These are phyloP conservation scores for Centrocercus urophasianus DNA, from an alignment of 2,113 vertebrate genomes.

Conservation along the genomic window DNA sequence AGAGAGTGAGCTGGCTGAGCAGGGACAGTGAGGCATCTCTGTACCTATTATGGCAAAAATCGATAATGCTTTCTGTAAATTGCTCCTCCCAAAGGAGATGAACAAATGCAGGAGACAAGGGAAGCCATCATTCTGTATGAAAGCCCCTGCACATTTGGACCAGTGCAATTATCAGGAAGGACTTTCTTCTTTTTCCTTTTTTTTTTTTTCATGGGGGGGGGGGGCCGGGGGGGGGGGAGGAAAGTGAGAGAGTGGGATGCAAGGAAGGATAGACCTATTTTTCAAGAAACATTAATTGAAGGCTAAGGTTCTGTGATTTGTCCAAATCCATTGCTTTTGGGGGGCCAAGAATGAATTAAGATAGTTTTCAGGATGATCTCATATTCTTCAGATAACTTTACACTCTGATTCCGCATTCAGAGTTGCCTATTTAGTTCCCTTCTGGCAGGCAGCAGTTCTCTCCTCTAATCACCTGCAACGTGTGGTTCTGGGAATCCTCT, in stretches of 20 bases:
- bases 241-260: slow-evolving; percentile 5
- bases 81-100: slow-evolving; percentile 87
- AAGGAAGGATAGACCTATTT: background rate
- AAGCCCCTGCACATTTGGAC: slow-evolving; percentile 79
- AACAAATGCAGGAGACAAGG: slow-evolving; percentile 85
- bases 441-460: slow-evolving; percentile 1
- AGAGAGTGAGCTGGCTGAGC: slow-evolving; percentile 80
- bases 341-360: slow-evolving; percentile 3
- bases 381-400: background rate
- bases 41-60: slow-evolving; percentile 90
- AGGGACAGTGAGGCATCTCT: slow-evolving; percentile 82
- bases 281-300: slow-evolving; percentile 65
- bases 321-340: background rate
- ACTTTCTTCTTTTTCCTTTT: background rate
- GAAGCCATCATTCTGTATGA: slow-evolving; percentile 85
- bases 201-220: background rate
- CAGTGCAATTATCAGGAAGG: slow-evolving; percentile 83
- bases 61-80: slow-evolving; percentile 89
- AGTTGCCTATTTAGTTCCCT: background rate
- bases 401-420: background rate
- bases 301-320: slow-evolving; percentile 7
- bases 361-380: slow-evolving; percentile 1
- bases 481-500: background rate
- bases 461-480: background rate
- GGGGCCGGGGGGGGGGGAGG: background rate